Base-by-base conservation (phyloP, 2,797 vertebrate genomes). In the Percopsis omiscomaycus region DNA sequence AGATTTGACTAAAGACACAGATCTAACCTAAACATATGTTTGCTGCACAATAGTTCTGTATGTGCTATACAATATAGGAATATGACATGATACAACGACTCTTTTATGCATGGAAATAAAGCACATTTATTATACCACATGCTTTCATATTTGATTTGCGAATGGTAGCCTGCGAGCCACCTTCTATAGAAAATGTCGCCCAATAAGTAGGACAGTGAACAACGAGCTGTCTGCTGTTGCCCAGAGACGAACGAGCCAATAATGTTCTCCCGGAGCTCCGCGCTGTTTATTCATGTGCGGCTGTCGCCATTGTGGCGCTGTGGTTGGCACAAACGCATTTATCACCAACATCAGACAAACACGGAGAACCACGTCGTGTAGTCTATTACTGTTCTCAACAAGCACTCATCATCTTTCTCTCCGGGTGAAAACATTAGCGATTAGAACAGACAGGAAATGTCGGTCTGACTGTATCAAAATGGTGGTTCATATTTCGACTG, bases 201-300 rank as follows among this genome's bases (percentile, higher is more conserved):
- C 54, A 16, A 56, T 69, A 63, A 82, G 82, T 80, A 73, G 80
- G 69, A 81, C 83, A 84, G 80, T 28, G 70, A 77, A 50, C 45
- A 71, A 68, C 28, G 71, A 68, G 77, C 78, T 59, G 78, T 82
- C 82, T 75, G 90, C 82, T 87, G 93, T 95, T 94, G 93, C 94
- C 78, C 90, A 87, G 94, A 94, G 91, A 95, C 94, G 82, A 87
- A 68, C 79, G 77, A 86, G 76, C 93, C 95, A 94, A 92, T 94
- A 81, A 90, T 84, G 86, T 80, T 64, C 74, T 90, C 87, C 88
- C 92, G 83, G 77, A 93, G 84, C 91, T 42, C 92, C 87, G 91
- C 78, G 84, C 91, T 86, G 88, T 80, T 86, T 81, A 89, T 78
- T 93, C 94, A 92, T 92, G 92, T 92, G 71, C 91, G 91, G 86